Percentiles rank a stretch among this genome's conserved stretches.
phyloP scores from a whole-genome alignment of 2,888 invertebrate species.

The Lottia scabra region DNA sequence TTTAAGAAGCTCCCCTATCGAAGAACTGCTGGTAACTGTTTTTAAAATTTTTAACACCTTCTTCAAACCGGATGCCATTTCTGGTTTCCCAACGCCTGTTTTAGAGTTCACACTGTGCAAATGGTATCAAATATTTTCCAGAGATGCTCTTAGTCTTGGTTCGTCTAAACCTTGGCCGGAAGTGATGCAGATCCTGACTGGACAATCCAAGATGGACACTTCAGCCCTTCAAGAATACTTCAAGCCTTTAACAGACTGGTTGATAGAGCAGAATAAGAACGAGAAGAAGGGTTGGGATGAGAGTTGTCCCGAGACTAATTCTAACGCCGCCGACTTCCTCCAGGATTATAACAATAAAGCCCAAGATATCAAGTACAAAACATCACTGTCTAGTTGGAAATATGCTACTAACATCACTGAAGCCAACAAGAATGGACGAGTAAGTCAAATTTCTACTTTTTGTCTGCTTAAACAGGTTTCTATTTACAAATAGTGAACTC shows the following conservation, averaged over 20 bases:
- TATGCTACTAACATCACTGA: conserved; percentile 59
- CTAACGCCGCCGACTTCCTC: conserved; percentile 33
- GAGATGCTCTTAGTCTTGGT: conserved; percentile 69
- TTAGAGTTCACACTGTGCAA: too few species aligned
- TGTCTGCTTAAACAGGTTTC: too few species aligned
- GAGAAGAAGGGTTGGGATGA: conserved; percentile 15
- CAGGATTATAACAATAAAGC: conserved; percentile 32
- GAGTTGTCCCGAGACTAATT: conserved; percentile 22
- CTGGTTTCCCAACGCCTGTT: too few species aligned
- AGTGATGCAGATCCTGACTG: conserved; percentile 83
- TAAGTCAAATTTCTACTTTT: conserved; percentile 30
- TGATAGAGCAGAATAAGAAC: conserved; percentile 70
- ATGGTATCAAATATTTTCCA: too few species aligned
- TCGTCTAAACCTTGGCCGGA: conserved; percentile 74
- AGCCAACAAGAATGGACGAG: conserved; percentile 42
- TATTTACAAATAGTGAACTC: too few species aligned
- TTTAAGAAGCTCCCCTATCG: too few species aligned
- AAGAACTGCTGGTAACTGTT: too few species aligned
- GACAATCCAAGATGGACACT: conserved; percentile 77
- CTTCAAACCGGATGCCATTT: too few species aligned
- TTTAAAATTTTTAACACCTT: too few species aligned
- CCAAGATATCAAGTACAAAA: conserved; percentile 18
- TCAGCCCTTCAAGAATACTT: conserved; percentile 84
- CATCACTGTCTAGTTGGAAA: conserved; percentile 43
- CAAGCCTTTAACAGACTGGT: conserved; percentile 81